These are phyloP conservation scores for Ophion obscuratus DNA, from an alignment of 2,888 invertebrate species.

Conservation along the genomic window DNA sequence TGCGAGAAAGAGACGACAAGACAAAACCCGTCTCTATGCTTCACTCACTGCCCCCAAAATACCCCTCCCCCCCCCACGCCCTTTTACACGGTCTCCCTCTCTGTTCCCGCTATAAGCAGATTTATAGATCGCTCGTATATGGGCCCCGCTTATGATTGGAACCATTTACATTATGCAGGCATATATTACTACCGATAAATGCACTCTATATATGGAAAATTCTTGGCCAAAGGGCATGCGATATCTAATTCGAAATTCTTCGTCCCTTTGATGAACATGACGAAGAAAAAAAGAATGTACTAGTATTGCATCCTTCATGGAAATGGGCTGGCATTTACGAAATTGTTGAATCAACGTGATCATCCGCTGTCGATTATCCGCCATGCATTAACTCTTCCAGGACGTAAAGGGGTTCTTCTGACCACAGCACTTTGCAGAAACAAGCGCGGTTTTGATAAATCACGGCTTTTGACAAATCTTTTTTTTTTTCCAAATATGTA, in stretches of 20 bases:
- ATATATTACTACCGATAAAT: slow-evolving; percentile 40
- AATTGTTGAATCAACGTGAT: too few relatives aligned
- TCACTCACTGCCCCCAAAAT: slow-evolving; percentile 31
- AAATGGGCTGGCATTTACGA: too few relatives aligned
- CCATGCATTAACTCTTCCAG: too few relatives aligned
- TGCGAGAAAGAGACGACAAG: slow-evolving; percentile 24
- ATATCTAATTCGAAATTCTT: neutral
- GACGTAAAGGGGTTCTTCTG: too few relatives aligned
- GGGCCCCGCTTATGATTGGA: slow-evolving; percentile 83
- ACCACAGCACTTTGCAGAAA: too few relatives aligned
- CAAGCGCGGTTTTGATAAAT: too few relatives aligned
- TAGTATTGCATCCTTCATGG: too few relatives aligned
- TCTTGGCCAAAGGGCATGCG: neutral
- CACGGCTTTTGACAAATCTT: too few relatives aligned
- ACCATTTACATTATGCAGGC: slow-evolving; percentile 82
- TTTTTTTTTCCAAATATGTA: too few relatives aligned
- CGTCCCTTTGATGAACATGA: too few relatives aligned
- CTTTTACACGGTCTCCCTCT: slow-evolving; percentile 49
- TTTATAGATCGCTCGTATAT: slow-evolving; percentile 84
- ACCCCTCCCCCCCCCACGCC: slow-evolving; percentile 17
- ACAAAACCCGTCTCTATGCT: slow-evolving; percentile 36
- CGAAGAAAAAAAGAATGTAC: too few relatives aligned
- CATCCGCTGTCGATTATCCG: too few relatives aligned
- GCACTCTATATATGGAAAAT: slow-evolving; percentile 28
- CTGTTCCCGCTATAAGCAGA: slow-evolving; percentile 79